Percentiles rank a stretch among this genome's conserved stretches.
Evolutionary conservation across 2,113 vertebrate genomes (phyloP).

Genomic region (Psilopogon haemacephalus): DNA sequence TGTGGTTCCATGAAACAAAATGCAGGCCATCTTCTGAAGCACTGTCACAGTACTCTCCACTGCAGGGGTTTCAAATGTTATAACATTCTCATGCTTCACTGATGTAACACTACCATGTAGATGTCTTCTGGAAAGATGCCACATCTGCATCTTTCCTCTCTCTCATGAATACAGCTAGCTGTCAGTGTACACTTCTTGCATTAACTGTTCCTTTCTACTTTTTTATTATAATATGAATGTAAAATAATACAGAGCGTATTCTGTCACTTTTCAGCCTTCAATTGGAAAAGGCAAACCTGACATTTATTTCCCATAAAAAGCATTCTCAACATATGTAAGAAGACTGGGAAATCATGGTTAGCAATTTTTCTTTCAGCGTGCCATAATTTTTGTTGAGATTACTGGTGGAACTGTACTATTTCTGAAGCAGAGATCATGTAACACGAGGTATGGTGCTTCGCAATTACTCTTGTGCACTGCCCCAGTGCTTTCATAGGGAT

Average conservation of each 20-base stretch:
- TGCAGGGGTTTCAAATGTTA: not conserved
- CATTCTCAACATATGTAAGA: rapidly evolving
- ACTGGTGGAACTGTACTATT: not conserved
- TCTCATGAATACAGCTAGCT: not conserved
- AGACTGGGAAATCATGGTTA: rapidly evolving
- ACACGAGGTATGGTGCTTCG: not conserved
- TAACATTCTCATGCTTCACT: not conserved
- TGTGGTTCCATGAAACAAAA: not conserved
- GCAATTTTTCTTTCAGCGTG: not conserved
- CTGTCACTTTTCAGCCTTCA: not conserved
- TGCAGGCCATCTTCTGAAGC: not conserved
- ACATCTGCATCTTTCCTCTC: not conserved
- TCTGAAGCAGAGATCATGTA: not conserved
- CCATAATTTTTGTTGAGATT: not conserved
- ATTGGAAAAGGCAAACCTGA: not conserved
- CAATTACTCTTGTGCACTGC: not conserved
- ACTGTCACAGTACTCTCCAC: not conserved
- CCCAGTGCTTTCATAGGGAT: not conserved
- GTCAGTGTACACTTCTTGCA: not conserved
- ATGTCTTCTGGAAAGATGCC: not conserved
- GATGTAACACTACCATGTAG: not conserved
- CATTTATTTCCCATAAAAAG: not conserved
- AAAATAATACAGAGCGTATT: not conserved
- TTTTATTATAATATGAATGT: not conserved
- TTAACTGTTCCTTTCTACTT: not conserved